Evolutionary conservation across 1,140 invertebrate species (phyloP), one percentile per base, ranked within the genome.

Genomic region (Pseudomyrmex sp.): DNA sequence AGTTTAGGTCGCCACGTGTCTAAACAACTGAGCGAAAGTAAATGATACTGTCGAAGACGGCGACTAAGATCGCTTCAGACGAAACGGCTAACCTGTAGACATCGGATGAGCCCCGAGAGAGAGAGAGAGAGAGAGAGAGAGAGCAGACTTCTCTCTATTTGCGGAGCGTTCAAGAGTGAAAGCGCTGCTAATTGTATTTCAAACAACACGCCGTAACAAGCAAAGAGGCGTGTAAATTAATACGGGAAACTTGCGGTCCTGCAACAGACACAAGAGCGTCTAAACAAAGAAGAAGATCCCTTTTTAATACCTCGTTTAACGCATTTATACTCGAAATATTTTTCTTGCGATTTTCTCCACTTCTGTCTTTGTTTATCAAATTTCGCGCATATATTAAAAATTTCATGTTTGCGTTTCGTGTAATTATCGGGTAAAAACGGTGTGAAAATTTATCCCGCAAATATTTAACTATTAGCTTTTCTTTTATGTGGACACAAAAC

Each of bases 201-300:
- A 80, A 80, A 80, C 59, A 80, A 80, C n/a, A 26, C 44, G 15
- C n/a, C 20, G n/a, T 70, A 59, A 58, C 35, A 18, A 48, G n/a
- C 54, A 48, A 72, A 68, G 48, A 23, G 48, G 15, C 18, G 35
- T 48, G 44, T 48, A 62, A 77, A 68, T 77, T 68, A 26, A 2
- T 72, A 72, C 44, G 18, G 18, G 35, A 77, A 68, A 12, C 13
- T 35, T 35, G 4, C 26, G 62, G n/a, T 46, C 8, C 62, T 15
- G 26, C 9, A 65, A 23, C 20, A 48, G 44, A 15, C 62, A 35
- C 35, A 0, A 52, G 50, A 12, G 54, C 58, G 10, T 10, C 56
- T 35, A 69, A n/a, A 44, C 26, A 15, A 44, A 15, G n/a, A 52
- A 23, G 12, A 44, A 54, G 8, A 35, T 65, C 15, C 23, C 12